Base-by-base conservation (phyloP, 2,888 invertebrate species). In the Stictocephala bisonia region DNA sequence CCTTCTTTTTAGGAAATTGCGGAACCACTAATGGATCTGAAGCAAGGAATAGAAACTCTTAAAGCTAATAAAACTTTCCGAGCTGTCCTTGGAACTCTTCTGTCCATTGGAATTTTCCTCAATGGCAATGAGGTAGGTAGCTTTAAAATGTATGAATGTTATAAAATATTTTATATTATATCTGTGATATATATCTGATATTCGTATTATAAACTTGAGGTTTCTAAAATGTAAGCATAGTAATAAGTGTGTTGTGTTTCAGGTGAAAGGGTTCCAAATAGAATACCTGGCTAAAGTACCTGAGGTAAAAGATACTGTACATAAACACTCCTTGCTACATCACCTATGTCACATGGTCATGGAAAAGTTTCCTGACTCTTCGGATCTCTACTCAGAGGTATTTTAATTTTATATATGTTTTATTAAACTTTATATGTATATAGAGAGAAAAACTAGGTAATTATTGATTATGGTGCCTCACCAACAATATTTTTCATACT, bases 301-400 rank as follows among this genome's bases (percentile, higher is more conserved):
- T 82, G 97, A 99, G 87, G 97, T 99, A 50, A 97, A 99, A 86
- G 99, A 99, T 85, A 99, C 99, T 0, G 97, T 99, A 44, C 97
- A 99, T 85, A 99, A 99, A 85, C 98, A 99, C 85, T 97, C 99
- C 4, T 86, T 99, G 75, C 88, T 99, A 75, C 97, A 99, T 85
- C 99, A 99, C 84, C 88, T 99, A 78, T 98, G 98, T 84, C 94
- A 95, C 84, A 96, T 98, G 88, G 96, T 99, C 76, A 93, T 97
- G 87, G 97, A 99, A 82, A 94, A 97, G 84, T 96, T 94, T 84
- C 93, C 96, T 0, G 97, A 97, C 79, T 95, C 95, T 20, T 93
- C 95, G 18, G 99, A 99, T 87, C 90, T 99, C 78, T 99, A 99
- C 85, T 97, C 97, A 60, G 99, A 97, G 89, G 95, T 95, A 84